Conservation (phyloP, 1,140 invertebrate species). For the Drosophila sproati region DNA sequence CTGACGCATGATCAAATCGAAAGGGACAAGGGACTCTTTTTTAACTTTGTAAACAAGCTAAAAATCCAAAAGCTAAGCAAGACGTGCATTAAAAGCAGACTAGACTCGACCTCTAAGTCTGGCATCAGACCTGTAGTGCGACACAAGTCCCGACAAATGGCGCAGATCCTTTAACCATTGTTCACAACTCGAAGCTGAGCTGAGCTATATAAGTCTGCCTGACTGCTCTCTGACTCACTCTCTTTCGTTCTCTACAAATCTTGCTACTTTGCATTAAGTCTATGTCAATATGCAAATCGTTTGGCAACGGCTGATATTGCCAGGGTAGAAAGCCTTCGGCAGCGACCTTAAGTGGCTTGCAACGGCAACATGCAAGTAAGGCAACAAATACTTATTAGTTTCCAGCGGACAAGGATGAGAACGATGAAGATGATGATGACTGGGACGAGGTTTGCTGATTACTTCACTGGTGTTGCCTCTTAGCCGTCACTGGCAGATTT, state of each 20-base stretch:
- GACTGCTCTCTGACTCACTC: background rate
- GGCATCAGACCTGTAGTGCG: no score
- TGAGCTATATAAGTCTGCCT: slow-evolving; percentile 8
- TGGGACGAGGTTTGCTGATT: slow-evolving; percentile 37
- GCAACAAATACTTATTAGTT: slow-evolving; percentile 43
- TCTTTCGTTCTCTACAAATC: background rate
- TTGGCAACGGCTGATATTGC: slow-evolving; percentile 28
- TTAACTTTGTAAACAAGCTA: no score
- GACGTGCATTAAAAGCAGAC: background rate
- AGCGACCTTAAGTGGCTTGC: slow-evolving; percentile 51
- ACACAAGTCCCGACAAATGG: background rate
- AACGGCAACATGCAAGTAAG: slow-evolving; percentile 23
- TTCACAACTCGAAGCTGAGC: slow-evolving; percentile 22
- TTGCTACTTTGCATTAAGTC: slow-evolving; percentile 10
- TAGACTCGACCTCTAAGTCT: no score
- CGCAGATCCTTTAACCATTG: slow-evolving; percentile 5
- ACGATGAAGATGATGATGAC: background rate
- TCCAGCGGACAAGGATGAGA: background rate
- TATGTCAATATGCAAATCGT: slow-evolving; percentile 52
- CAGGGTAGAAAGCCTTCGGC: slow-evolving; percentile 32
- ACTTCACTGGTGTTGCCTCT: slow-evolving; percentile 19
- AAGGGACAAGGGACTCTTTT: no score
- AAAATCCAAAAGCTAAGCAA: background rate
- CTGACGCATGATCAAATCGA: background rate
- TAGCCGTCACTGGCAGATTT: slow-evolving; percentile 11